Evolutionary conservation across 2,888 invertebrate species (phyloP).

Genomic region (Hypselothyrea guttata): DNA sequence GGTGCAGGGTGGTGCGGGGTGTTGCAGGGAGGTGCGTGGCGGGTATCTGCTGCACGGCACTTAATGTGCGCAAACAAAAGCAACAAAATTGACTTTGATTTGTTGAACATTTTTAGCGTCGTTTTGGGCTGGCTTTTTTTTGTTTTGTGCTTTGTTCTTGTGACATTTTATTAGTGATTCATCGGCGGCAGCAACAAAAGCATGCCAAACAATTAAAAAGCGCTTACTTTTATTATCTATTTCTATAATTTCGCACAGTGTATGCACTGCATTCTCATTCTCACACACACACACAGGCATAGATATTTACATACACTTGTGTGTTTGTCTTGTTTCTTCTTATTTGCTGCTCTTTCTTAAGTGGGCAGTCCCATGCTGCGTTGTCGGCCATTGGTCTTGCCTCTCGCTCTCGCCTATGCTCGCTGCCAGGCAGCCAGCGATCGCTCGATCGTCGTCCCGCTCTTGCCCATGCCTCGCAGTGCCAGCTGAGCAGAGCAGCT

Average conservation of each 20-base stretch:
- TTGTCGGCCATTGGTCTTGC: slow-evolving; percentile 76
- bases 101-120: slow-evolving; percentile 52
- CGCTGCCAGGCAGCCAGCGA: slow-evolving; percentile 23
- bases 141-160: slow-evolving; percentile 41
- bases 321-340: slow-evolving; percentile 11
- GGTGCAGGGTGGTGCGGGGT: too few relatives aligned
- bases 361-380: slow-evolving; percentile 56
- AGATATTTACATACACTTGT: too few relatives aligned
- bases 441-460: slow-evolving; percentile 54
- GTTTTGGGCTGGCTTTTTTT: slow-evolving; percentile 36
- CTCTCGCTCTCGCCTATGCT: slow-evolving; percentile 59
- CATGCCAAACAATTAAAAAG: slow-evolving; percentile 65
- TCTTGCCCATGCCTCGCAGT: slow-evolving; percentile 32
- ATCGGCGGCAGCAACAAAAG: slow-evolving; percentile 41
- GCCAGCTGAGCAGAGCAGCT: slow-evolving; percentile 30
- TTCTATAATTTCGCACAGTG: slow-evolving; percentile 39
- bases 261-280: slow-evolving; percentile 9
- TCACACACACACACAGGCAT: slow-evolving; percentile 7
- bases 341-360: slow-evolving; percentile 30
- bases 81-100: slow-evolving; percentile 60
- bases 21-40: slow-evolving; percentile 10
- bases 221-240: slow-evolving; percentile 56
- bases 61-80: slow-evolving; percentile 53
- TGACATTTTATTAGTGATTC: slow-evolving; percentile 60
- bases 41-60: slow-evolving; percentile 30